These are phyloP conservation scores for Pelagia noctiluca DNA, from an alignment of 30 jellyfish, hydroid and myxozoan genomes.

Conservation along the genomic window DNA sequence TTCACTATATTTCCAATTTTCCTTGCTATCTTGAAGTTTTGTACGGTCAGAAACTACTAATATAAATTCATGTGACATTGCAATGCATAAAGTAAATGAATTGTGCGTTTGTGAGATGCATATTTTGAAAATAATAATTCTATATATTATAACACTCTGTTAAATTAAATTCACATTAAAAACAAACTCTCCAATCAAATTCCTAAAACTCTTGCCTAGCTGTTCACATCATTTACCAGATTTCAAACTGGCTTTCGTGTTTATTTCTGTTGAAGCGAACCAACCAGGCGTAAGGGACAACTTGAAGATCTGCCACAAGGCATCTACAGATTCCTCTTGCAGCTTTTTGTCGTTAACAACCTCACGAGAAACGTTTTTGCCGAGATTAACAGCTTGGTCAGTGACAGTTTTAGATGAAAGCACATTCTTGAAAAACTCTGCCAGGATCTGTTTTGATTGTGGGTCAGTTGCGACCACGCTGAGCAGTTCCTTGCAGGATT, in stretches of 20 bases:
- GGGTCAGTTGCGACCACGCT: conserved; percentile 54
- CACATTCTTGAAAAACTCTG: conserved; percentile 67
- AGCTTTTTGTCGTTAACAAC: conserved; percentile 72
- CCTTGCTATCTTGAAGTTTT: no score
- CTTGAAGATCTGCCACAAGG: conserved; percentile 80
- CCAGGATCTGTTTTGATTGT: conserved; percentile 57
- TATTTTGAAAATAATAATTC: no score
- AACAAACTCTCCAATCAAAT: no score
- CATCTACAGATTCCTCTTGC: conserved; percentile 84
- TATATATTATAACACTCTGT: no score
- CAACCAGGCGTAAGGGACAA: conserved; percentile 74
- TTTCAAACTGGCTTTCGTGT: not conserved
- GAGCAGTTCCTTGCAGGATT: conserved; percentile 67
- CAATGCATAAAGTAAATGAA: no score
- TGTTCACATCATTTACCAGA: not conserved
- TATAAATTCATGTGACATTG: no score
- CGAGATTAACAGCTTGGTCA: conserved; percentile 77
- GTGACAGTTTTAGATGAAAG: conserved; percentile 77
- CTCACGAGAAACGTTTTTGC: conserved; percentile 78
- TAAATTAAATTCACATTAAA: no score
- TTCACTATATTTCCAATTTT: no score
- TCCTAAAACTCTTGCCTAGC: no score
- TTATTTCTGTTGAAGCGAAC: conserved; percentile 28
- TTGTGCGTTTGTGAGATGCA: no score
- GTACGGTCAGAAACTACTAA: no score